Evolutionary conservation across 2,888 invertebrate genomes (phyloP), one percentile per base, ranked within the genome.

Genomic region (Thera britannica): DNA sequence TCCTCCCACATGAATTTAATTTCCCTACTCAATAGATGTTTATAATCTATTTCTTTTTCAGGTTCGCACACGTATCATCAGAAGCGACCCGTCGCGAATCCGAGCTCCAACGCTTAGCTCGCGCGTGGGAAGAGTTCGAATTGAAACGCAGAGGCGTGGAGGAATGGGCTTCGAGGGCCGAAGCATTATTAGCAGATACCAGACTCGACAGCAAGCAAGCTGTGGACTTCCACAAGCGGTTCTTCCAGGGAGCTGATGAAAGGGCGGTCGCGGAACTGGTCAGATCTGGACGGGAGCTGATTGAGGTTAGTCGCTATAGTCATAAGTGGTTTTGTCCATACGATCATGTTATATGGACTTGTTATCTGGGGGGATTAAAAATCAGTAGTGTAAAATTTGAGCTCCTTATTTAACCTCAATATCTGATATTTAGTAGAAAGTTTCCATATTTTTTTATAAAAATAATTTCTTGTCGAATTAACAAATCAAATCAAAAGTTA

Each of bases 201-300:
- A 95, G 96, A 62, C 96, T 97, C 4, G 97, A 97, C 81, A 96
- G 95, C 49, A 96, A 97, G 82, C 96, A 96, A 77, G 96, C 96
- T 0, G 96, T 98, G 2, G 97, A 97, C 85, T 95, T 96, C 75
- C 98, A 98, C 80, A 97, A 97, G 86, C 95, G 95, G 65, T 98
- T 98, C 94, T 98, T 98, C 91, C 97, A 97, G 77, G 96, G 96
- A 70, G 96, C 97, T 0, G 97, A 98, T 81, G 97, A 98, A 81
- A 95, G 96, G 70, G 97, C 97, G 91, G 96, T 98, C 63, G 95
- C 97, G 35, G 97, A 97, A 79, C 92, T 98, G 62, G 95, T 96
- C 0, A 95, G 96, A 65, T 96, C 96, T 3, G 97, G 97, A 11
- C 95, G 97, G 74, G 97, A 98, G 82, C 86, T 93, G 35, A 86